Evolutionary conservation across 2,797 vertebrate species (phyloP), one percentile per base, ranked within the genome.

Genomic region (Galagoides demidoff): DNA sequence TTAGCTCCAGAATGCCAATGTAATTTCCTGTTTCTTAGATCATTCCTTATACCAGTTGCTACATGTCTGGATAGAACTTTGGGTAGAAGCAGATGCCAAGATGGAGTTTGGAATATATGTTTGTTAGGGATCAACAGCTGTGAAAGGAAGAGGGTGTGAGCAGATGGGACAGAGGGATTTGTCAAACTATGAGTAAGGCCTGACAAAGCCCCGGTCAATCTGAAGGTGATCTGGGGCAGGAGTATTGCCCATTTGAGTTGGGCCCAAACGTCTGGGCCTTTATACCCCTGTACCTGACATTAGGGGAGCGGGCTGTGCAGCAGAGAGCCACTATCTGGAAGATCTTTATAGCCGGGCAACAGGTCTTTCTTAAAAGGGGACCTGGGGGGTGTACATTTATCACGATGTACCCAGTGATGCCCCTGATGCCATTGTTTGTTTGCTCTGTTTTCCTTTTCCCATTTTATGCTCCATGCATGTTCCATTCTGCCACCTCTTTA

Each of bases 271-370:
- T 5, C 25, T 11, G 31, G 43, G 23, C 43, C 39, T 63, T 79
- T 1, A 0, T 19, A 27, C 29, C 25, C 71, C 63, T 52, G 5
- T 0, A 0, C 71, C 68, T 64, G 49, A 43, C 1, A 0, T 6
- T 13, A 11, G 5, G n/a, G 31, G 16, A 20, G 13, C 27, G 68
- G 19, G 5, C 43, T 66, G 17, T 43, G 27, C 27, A 19, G 3
- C 7, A 49, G 29, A 34, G 27, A 61, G 23, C 34, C 0, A 9
- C 25, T 17, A 10, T 5, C 45, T 52, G 68, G 68, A 66, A 45
- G 13, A 37, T 17, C 3, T 43, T 9, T 1, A 5, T 17, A 37
- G 64, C 73, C 3, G 85, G 74, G 81, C 70, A 63, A 61, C 9
- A 23, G 25, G 74, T 49, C 68, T 57, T 52, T 31, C 37, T 20